These are phyloP conservation scores for Heliconius hewitsoni DNA, from an alignment of 1,140 invertebrate species.

Conservation along the genomic window DNA sequence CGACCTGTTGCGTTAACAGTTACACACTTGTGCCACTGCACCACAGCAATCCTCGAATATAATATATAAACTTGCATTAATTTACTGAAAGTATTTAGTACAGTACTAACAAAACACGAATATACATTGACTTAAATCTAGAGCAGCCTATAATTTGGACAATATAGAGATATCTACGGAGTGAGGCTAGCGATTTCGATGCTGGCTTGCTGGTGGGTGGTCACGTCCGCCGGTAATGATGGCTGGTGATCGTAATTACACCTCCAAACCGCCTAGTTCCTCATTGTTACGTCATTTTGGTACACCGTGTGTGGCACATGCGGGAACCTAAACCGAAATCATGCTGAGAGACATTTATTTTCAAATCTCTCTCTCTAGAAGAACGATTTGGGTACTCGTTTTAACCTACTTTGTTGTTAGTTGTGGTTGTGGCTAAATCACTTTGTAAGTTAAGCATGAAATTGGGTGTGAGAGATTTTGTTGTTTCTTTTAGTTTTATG, in stretches of 20 bases:
- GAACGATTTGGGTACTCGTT: neutral
- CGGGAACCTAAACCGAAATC: slow-evolving; percentile 23
- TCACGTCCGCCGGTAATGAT: slow-evolving; percentile 58
- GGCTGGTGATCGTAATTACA: slow-evolving; percentile 67
- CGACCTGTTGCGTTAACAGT: no score
- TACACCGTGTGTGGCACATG: slow-evolving; percentile 58
- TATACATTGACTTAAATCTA: neutral
- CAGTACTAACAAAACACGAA: neutral
- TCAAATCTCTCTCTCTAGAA: slow-evolving; percentile 22
- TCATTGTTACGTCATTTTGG: slow-evolving; percentile 58
- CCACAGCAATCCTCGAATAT: no score
- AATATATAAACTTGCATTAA: no score
- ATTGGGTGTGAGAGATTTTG: neutral
- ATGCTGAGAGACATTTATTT: slow-evolving; percentile 35
- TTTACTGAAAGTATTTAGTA: no score
- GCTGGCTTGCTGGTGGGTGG: slow-evolving; percentile 50
- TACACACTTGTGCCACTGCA: no score
- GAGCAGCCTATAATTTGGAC: neutral
- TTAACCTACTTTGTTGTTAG: neutral
- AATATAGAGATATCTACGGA: slow-evolving; percentile 17
- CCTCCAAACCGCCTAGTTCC: slow-evolving; percentile 61
- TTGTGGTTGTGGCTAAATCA: no score
- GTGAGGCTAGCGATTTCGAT: slow-evolving; percentile 29
- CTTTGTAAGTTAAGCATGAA: neutral
- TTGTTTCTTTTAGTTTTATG: neutral